A percentile compares a stretch with the other conserved stretches of the same genome.
phyloP scores from a whole-genome alignment of 2,113 vertebrate genomes.

The Raja brachyura region DNA sequence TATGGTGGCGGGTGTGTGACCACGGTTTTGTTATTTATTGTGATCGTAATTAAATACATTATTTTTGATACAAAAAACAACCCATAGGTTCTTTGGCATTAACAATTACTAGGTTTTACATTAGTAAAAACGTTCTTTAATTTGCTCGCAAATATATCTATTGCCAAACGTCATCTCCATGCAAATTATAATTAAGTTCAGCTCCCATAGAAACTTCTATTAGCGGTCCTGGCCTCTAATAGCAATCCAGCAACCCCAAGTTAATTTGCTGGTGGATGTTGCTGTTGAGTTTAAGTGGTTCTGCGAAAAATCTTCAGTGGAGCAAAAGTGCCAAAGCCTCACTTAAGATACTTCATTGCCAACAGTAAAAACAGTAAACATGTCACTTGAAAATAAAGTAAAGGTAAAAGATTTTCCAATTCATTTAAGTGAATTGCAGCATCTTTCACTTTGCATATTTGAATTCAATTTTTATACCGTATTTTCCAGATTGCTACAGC shows the following conservation, averaged over 20 bases:
- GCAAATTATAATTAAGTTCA: background rate
- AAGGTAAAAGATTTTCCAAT: too few relatives aligned
- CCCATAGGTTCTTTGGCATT: background rate
- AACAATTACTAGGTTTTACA: conserved; percentile 5
- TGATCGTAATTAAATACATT: too few relatives aligned
- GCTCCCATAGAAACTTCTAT: background rate
- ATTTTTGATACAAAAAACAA: too few relatives aligned
- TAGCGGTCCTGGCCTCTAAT: background rate
- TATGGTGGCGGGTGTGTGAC: too few relatives aligned
- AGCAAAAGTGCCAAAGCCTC: background rate
- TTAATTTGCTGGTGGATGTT: background rate
- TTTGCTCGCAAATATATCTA: background rate
- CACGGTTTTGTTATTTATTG: too few relatives aligned
- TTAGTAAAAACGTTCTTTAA: background rate
- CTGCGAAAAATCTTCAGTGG: background rate
- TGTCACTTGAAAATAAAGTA: too few relatives aligned
- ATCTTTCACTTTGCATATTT: background rate
- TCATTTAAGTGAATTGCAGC: background rate
- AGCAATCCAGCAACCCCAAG: background rate
- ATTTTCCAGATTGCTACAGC: background rate
- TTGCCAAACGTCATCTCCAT: too few relatives aligned
- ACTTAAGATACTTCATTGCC: background rate
- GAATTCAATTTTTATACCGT: background rate
- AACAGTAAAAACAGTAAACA: background rate
- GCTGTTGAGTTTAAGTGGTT: conserved; percentile 2